Conservation (phyloP, 2,888 invertebrate species). For the Caenorhabditis sp. region DNA sequence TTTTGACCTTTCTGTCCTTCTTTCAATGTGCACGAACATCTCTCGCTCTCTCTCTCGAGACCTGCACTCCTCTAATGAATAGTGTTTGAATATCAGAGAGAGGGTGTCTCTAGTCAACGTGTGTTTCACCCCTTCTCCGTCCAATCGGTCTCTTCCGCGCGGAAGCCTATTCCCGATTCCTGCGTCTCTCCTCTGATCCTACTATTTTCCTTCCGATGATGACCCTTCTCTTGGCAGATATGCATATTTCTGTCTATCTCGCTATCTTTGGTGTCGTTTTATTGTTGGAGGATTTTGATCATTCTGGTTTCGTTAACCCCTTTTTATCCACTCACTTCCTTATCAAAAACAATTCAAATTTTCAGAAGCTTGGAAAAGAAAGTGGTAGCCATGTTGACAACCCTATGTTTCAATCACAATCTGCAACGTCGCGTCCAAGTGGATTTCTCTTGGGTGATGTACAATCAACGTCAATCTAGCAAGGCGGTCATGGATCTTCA, state of each 20-base stretch:
- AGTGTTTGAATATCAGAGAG: neutral
- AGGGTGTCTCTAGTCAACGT: neutral
- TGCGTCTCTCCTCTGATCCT: neutral
- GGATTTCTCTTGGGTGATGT: neutral
- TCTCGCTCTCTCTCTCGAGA: neutral
- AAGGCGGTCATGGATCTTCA: conserved; percentile 1
- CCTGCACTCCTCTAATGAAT: neutral
- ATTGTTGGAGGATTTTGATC: no score
- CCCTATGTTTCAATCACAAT: neutral
- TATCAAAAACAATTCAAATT: neutral
- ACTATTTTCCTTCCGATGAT: neutral
- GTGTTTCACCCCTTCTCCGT: neutral
- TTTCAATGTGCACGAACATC: neutral
- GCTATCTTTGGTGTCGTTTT: neutral
- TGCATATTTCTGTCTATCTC: neutral
- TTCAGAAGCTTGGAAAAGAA: neutral
- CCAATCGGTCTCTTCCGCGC: conserved; percentile 18
- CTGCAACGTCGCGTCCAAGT: neutral
- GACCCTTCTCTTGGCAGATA: neutral
- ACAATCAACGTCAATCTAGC: neutral
- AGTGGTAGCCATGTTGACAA: neutral
- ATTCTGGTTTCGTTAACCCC: neutral
- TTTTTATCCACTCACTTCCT: neutral
- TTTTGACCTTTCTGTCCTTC: neutral
- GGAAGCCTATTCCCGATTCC: neutral